Evolutionary conservation across 2,888 invertebrate genomes (phyloP), one percentile per base, ranked within the genome.

Genomic region (Caenorhabditis imperialis): DNA sequence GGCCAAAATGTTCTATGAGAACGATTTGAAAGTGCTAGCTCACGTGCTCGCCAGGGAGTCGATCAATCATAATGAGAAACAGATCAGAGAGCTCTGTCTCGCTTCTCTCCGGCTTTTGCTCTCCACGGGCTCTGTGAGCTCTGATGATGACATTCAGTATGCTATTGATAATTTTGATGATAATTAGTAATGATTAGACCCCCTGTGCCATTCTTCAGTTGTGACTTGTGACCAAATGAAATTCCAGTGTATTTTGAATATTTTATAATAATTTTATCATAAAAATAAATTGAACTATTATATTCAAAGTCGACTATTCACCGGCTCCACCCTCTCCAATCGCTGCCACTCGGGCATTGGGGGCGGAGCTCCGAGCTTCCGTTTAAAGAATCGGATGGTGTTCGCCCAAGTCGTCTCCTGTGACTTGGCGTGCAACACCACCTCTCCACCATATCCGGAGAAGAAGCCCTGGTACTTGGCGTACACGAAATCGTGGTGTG

Each of bases 381-480:
- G 60, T 18, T 65, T 73, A 70, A 77, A 77, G 50, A 77, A 77
- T 10, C 58, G 45, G 33, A 77, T 63, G 1, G 77, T 77, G 30
- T 72, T 69, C 5, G 38, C 47, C 77, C 77, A 77, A 16, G 67
- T 69, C 23, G 37, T 40, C 25, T 77, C 77, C 22, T 77, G 77
- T 12, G 69, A 69, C 25, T 73, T 72, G 14, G 69, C 72, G 42
- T 77, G 77, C 3, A 73, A 50, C 6, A 69, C 54, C 2, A 73
- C 63, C 38, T 77, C 77, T 20, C 77, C 77, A 3, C 77, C 77
- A 22, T 77, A 77, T 27, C 73, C 77, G 35, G 73, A 77, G 38
- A 73, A 77, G 55, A 77, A 77, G 42, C 74, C 77, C 58, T 77
- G 77, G 50, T 70, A 70, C 44, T 77, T 77, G 0, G 77, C 77